Evolutionary conservation across 1,140 invertebrate species (phyloP).

Genomic region (Bilobella aurantiaca): DNA sequence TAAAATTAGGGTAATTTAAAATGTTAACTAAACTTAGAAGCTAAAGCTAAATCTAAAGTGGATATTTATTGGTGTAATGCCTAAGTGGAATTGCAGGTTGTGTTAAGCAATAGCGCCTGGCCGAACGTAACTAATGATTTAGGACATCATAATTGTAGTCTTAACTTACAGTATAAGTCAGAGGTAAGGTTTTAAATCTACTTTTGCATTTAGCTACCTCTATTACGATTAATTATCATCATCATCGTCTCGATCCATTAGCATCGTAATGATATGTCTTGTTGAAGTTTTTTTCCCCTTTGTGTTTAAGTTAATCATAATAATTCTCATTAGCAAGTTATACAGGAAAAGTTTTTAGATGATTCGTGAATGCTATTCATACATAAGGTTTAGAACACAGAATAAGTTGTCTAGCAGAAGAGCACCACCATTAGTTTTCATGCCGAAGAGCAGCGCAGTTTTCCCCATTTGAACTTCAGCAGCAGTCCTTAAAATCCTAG

Average conservation of each 20-base stretch:
- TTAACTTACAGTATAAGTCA: no score
- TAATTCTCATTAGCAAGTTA: not conserved
- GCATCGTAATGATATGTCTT: not conserved
- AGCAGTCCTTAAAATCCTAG: not conserved
- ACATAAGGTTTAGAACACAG: no score
- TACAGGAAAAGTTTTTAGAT: not conserved
- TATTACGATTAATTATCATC: not conserved
- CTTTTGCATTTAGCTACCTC: no score
- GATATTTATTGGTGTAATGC: not conserved
- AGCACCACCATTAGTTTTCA: not conserved
- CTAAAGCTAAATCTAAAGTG: not conserved
- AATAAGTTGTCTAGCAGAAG: not conserved
- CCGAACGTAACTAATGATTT: no score
- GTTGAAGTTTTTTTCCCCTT: not conserved
- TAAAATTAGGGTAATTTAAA: not conserved
- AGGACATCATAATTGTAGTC: no score
- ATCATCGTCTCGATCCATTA: not conserved
- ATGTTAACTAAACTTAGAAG: not conserved
- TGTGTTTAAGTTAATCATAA: not conserved
- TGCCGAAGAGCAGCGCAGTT: not conserved
- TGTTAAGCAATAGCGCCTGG: no score
- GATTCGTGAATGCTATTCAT: no score
- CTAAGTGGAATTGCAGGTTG: not conserved
- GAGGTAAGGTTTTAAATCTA: no score
- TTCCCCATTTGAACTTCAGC: not conserved